These are phyloP conservation scores for Chitala chitala DNA, from an alignment of 2,113 vertebrate species.

Conservation along the genomic window DNA sequence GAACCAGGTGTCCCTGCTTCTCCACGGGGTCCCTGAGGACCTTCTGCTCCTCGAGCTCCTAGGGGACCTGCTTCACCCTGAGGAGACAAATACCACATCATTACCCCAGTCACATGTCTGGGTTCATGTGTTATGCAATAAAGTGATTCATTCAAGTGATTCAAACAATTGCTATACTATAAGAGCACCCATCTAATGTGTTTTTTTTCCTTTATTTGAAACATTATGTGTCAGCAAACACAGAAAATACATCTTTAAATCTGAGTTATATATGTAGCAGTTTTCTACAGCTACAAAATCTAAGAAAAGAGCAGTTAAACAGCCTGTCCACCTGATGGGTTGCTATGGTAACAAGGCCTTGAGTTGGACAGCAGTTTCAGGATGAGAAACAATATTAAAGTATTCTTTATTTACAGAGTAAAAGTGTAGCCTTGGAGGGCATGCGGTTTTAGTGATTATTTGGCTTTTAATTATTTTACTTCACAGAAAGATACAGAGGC, in stretches of 20 bases:
- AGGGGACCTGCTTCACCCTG: slow-evolving; percentile 94
- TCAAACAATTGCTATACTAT: background rate
- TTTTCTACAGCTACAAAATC: background rate
- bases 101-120: background rate
- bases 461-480: background rate
- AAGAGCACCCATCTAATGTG: background rate
- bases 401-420: background rate
- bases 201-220: background rate
- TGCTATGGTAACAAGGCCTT: background rate
- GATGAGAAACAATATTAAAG: background rate
- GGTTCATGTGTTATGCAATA: background rate
- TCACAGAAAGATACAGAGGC: background rate
- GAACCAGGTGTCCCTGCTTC: slow-evolving; percentile 88
- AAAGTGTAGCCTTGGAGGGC: background rate
- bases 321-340: background rate
- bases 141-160: background rate
- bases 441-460: background rate
- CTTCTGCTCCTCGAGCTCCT: slow-evolving; percentile 82
- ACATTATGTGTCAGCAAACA: background rate
- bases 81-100: slow-evolving; percentile 17
- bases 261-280: background rate
- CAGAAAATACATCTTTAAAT: slow-evolving; percentile 1
- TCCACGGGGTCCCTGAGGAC: slow-evolving; percentile 82
- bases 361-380: background rate
- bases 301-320: background rate